These are phyloP conservation scores for Leuctra nigra DNA, from an alignment of 2,888 invertebrate genomes.

Conservation along the genomic window DNA sequence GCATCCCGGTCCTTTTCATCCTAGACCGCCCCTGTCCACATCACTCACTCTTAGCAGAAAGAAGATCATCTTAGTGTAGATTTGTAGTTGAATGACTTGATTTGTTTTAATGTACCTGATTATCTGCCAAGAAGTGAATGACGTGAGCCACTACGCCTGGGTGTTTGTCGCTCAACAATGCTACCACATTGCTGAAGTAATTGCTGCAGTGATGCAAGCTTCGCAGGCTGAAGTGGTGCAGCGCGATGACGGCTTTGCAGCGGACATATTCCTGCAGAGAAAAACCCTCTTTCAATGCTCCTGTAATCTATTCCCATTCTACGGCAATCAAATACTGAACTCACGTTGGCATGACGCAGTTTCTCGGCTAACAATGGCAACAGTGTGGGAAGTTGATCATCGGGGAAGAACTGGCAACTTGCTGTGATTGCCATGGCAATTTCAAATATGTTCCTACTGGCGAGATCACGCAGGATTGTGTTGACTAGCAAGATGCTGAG, in stretches of 20 bases:
- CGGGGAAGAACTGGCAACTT: conserved; percentile 24
- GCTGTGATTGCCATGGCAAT: conserved; percentile 27
- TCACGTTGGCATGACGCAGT: conserved; percentile 28
- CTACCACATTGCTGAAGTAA: conserved; percentile 16
- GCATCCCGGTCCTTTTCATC: no score
- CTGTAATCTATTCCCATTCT: neutral
- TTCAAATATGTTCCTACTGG: conserved; percentile 24
- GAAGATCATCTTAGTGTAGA: no score
- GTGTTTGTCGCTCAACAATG: conserved; percentile 24
- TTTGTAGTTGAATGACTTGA: no score
- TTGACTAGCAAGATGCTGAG: conserved; percentile 28
- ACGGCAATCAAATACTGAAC: conserved; percentile 2
- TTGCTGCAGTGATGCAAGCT: conserved; percentile 20
- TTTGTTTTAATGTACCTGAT: no score
- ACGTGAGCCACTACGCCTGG: conserved; percentile 26
- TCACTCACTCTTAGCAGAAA: no score
- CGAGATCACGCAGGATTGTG: conserved; percentile 28
- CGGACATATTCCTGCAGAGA: conserved; percentile 25
- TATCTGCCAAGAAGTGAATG: no score
- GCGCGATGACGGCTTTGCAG: conserved; percentile 26
- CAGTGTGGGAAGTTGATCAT: conserved; percentile 23
- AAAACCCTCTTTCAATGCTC: neutral
- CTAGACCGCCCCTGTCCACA: no score
- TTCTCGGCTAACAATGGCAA: conserved; percentile 26
- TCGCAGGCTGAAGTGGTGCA: conserved; percentile 25